A percentile compares a stretch with the other conserved stretches of the same genome.
phyloP scores from a whole-genome alignment of 2,797 vertebrate species.

The Lagorchestes hirsutus region DNA sequence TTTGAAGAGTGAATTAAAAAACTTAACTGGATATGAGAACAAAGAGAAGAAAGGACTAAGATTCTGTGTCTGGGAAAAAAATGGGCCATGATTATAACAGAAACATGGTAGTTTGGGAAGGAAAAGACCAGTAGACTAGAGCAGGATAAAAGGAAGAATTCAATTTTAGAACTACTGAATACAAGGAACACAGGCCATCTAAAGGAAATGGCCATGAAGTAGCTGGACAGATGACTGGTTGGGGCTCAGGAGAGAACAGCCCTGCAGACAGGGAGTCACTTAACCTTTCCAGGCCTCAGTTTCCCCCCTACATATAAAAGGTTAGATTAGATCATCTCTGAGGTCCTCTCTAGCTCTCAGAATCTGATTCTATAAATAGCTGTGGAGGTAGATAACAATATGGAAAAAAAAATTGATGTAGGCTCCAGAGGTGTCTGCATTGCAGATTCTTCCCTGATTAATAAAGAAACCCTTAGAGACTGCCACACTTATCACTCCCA shows the following conservation, averaged over 20 bases:
- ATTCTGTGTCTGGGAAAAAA: neutral
- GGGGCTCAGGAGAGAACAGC: neutral
- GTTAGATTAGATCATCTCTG: neutral
- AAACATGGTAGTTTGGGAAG: neutral
- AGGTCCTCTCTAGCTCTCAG: neutral
- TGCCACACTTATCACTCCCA: conserved; percentile 29
- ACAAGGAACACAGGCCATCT: neutral
- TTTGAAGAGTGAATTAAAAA: conserved; percentile 2
- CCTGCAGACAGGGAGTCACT: neutral
- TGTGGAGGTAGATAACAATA: neutral
- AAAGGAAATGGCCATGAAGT: neutral
- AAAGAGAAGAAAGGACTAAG: neutral
- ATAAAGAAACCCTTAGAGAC: neutral
- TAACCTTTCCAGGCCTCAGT: neutral
- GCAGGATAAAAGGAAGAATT: neutral
- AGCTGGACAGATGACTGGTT: neutral
- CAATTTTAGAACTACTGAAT: neutral
- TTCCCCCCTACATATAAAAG: neutral
- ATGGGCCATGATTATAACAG: neutral
- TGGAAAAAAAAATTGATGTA: conserved; percentile 5
- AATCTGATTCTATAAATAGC: conserved; percentile 44
- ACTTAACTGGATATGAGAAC: conserved; percentile 10
- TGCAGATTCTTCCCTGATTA: neutral
- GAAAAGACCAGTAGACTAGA: neutral
- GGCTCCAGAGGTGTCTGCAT: neutral